A percentile compares a stretch with the other conserved stretches of the same genome.
Conservation (phyloP, 2,888 invertebrate species). For the Oxystoma pomonae region DNA sequence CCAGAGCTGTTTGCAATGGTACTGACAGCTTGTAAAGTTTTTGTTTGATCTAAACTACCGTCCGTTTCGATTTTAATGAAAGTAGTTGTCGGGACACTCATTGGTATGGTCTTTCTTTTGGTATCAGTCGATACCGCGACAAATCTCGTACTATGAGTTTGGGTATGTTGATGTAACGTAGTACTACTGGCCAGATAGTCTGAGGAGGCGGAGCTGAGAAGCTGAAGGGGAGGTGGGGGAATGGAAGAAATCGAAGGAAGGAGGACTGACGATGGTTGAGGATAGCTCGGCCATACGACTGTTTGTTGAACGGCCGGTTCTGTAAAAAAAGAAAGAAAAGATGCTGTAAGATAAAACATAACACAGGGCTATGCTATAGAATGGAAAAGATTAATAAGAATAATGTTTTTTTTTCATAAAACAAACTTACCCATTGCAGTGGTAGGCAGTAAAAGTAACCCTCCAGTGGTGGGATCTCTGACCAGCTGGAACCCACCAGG, state of each 20-base stretch:
- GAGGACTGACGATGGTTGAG: slow-evolving; percentile 49
- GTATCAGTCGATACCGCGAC: slow-evolving; percentile 59
- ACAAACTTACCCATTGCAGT: slow-evolving; percentile 56
- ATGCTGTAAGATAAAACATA: too few species aligned
- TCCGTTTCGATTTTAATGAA: slow-evolving; percentile 73
- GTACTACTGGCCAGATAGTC: slow-evolving; percentile 59
- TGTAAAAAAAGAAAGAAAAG: too few species aligned
- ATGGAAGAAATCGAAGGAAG: slow-evolving; percentile 52
- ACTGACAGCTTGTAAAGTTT: slow-evolving; percentile 45
- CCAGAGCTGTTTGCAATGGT: slow-evolving; percentile 42
- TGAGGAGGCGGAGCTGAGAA: slow-evolving; percentile 48
- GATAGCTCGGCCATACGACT: slow-evolving; percentile 70
- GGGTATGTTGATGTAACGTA: slow-evolving; percentile 62
- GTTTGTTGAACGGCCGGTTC: slow-evolving; percentile 55
- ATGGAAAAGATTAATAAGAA: too few species aligned
- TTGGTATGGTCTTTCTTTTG: slow-evolving; percentile 48
- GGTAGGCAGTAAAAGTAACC: slow-evolving; percentile 73
- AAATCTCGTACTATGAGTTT: slow-evolving; percentile 63
- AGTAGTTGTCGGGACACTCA: slow-evolving; percentile 48
- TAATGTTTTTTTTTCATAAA: too few species aligned
- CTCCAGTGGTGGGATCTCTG: slow-evolving; percentile 80
- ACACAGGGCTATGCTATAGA: too few species aligned
- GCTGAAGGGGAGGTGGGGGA: slow-evolving; percentile 62
- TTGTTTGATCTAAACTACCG: slow-evolving; percentile 44
- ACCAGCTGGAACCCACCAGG: slow-evolving; percentile 83